A percentile compares a stretch with the other conserved stretches of the same genome.
phyloP scores from a whole-genome alignment of 23 tunicate species.

The Oikopleura dioica region DNA sequence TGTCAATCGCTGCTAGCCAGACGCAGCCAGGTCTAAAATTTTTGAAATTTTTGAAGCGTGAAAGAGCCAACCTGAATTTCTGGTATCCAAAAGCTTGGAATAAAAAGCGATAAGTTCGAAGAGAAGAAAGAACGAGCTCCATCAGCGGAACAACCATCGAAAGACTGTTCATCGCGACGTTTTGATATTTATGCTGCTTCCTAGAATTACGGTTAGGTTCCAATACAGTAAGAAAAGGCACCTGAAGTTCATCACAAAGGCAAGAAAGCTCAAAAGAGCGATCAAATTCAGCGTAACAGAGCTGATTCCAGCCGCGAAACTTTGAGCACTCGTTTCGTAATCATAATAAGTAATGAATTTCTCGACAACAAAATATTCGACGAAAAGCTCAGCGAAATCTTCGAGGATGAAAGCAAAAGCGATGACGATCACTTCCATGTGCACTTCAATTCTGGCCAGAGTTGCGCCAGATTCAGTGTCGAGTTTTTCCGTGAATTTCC shows the following conservation, averaged over 20 bases:
- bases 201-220: too few relatives aligned
- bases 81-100: neutral
- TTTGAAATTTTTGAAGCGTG: too few relatives aligned
- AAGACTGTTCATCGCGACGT: neutral
- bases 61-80: too few relatives aligned
- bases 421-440: constrained; percentile 1
- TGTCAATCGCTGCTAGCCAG: neutral
- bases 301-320: neutral
- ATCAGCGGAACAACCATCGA: neutral
- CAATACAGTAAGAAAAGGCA: too few relatives aligned
- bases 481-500: too few relatives aligned
- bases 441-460: neutral
- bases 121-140: neutral
- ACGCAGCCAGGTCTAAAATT: neutral
- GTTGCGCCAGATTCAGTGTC: too few relatives aligned
- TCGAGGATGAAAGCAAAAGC: neutral
- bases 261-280: neutral
- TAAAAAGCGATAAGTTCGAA: neutral
- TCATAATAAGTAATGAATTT: neutral
- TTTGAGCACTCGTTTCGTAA: neutral
- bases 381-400: neutral
- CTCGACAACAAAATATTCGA: neutral
- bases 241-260: neutral
- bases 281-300: neutral
- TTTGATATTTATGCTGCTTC: neutral